Conservation (phyloP, 2,113 vertebrate genomes). For the Carassius carassius region DNA sequence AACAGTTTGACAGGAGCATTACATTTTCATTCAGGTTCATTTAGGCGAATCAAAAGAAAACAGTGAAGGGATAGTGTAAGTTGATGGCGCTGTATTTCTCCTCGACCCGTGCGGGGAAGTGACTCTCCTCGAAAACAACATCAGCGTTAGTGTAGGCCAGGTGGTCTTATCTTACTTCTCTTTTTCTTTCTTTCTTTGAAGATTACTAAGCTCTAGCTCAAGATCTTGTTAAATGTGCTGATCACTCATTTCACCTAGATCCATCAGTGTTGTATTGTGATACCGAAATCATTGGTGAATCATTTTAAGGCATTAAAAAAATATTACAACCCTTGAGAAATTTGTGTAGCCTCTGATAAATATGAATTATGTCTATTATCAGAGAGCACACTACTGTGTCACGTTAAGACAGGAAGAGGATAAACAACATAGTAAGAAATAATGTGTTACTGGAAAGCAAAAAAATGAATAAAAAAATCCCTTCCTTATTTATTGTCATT, state of each 20-base stretch:
- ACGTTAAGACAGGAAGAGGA: conserved; percentile 62
- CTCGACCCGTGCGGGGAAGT: neutral
- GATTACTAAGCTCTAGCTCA: neutral
- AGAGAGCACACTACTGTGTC: conserved; percentile 24
- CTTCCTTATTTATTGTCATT: neutral
- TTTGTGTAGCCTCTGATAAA: neutral
- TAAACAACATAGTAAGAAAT: neutral
- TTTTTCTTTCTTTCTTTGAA: neutral
- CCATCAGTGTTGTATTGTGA: neutral
- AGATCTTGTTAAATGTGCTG: neutral
- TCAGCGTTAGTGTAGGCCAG: neutral
- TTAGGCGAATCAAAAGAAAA: neutral
- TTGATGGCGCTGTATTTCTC: neutral
- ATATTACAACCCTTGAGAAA: neutral
- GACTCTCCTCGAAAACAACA: neutral
- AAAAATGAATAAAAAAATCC: neutral
- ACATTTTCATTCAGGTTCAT: neutral
- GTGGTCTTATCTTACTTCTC: neutral
- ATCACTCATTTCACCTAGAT: neutral
- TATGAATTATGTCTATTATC: neutral
- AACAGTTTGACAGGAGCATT: neutral
- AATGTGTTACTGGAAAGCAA: conserved; percentile 24
- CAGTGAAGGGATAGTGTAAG: neutral
- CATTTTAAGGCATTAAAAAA: conserved; percentile 32
- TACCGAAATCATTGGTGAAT: neutral